Evolutionary conservation across 92 coral and sea anemone genomes (phyloP).

Genomic region (Scolanthus callimorphus): DNA sequence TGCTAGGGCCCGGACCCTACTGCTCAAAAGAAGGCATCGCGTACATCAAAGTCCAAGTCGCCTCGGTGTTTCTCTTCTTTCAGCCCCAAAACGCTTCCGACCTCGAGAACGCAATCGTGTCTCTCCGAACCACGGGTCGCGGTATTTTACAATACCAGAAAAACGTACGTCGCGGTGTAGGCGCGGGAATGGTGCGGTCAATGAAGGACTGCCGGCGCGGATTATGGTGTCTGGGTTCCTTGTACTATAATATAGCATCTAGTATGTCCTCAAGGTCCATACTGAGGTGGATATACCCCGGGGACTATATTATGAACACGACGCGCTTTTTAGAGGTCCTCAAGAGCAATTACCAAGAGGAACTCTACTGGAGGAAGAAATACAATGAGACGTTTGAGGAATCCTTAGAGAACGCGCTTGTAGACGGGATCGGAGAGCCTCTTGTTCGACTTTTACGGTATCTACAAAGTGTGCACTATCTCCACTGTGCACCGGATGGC

Average conservation of each 20-base stretch:
- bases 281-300: slow-evolving; percentile 3
- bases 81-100: slow-evolving; percentile 26
- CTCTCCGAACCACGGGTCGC: slow-evolving; percentile 21
- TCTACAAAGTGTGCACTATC: slow-evolving; percentile 24
- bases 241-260: slow-evolving; percentile 27
- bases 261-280: slow-evolving; percentile 19
- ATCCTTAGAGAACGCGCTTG: slow-evolving; percentile 21
- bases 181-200: slow-evolving; percentile 63
- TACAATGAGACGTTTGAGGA: slow-evolving; percentile 17
- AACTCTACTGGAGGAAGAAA: slow-evolving; percentile 17
- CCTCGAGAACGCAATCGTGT: slow-evolving; percentile 29
- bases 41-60: slow-evolving; percentile 14
- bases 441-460: slow-evolving; percentile 37
- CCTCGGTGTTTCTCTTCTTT: slow-evolving; percentile 31
- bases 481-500: slow-evolving; percentile 40
- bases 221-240: slow-evolving; percentile 22
- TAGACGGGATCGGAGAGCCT: slow-evolving; percentile 35
- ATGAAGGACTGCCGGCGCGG: slow-evolving; percentile 50
- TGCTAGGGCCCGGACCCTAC: slow-evolving; percentile 62
- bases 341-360: not conserved
- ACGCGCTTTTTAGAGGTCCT: slow-evolving; percentile 7
- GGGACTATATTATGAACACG: slow-evolving; percentile 3
- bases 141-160: slow-evolving; percentile 41
- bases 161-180: slow-evolving; percentile 52
- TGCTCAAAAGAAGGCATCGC: slow-evolving; percentile 43